Base-by-base conservation (phyloP, 1,140 invertebrate species). In the Drosophila cardini region DNA sequence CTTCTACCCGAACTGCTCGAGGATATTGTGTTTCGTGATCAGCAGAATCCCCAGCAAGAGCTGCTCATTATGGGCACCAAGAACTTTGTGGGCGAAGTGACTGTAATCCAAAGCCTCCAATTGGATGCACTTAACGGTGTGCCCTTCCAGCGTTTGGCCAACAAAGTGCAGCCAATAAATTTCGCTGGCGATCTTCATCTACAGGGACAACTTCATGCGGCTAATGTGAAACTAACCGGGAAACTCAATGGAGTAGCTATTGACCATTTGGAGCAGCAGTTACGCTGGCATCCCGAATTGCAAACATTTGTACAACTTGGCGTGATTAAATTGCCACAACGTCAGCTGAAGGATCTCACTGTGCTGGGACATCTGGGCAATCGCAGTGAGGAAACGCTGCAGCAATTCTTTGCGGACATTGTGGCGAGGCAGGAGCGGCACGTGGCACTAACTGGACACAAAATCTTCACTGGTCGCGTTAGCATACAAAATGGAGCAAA, bases 381-480 rank as follows among this genome's bases (percentile, higher is more conserved):
- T 34, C 53, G 57, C 15, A 82, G 58, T 8, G 5, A 46, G 1
- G 58, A 80, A 9, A 57, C 80, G 2, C 40, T 89, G 0, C 11
- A n/a, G 1, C 16, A 78, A 5, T 83, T 90, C 48, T 87, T 91
- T 11, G 72, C 69, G 0, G 62, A 87, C 36, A 6, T 91, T 6
- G 26, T 91, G 5, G 76, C 84, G 15, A 90, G 80, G 62, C 57
- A 63, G 8, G 30, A 72, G n/a, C 6, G 15, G 0, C 45, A 64
- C 0, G 26, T 70, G 10, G 42, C 7, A 0, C 0, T 89, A 2
- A 26, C 50, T 10, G 87, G 70, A 11, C 45, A 70, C 34, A 84
- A 89, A 10, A 72, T 56, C 7, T 91, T 91, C 11, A 84, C 79
- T 1, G 90, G 90, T 3, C 78, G 84, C 21, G 80, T 91, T 0